Conservation (phyloP, 2,113 vertebrate genomes). For the Tenrec ecaudatus region DNA sequence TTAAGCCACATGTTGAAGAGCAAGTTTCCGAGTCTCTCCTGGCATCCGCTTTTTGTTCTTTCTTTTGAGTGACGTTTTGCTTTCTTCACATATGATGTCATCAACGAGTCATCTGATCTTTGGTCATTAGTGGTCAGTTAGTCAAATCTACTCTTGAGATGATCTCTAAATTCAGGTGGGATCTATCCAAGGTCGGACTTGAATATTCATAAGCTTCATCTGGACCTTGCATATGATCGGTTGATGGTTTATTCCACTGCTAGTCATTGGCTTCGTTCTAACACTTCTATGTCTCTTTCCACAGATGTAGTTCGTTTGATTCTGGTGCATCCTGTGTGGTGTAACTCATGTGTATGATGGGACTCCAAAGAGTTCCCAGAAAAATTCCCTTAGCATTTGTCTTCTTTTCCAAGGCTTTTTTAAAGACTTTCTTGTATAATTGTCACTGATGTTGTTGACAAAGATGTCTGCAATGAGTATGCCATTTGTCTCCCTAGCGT, state of each 20-base stretch:
- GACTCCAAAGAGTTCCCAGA: too few species aligned
- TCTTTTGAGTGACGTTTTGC: background rate
- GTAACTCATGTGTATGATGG: too few species aligned
- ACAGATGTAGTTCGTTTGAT: background rate
- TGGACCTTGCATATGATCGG: background rate
- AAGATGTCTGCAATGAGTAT: background rate
- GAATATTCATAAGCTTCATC: background rate
- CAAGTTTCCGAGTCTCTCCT: too few species aligned
- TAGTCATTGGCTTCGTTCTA: background rate
- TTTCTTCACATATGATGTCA: too few species aligned
- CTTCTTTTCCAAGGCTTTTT: background rate
- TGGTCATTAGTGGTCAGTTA: too few species aligned
- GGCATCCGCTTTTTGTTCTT: background rate
- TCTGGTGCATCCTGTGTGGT: too few species aligned
- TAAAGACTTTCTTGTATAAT: background rate
- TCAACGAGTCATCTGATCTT: too few species aligned
- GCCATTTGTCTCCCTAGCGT: background rate
- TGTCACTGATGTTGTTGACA: background rate
- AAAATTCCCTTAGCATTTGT: too few species aligned
- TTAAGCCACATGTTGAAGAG: too few species aligned
- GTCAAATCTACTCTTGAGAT: too few species aligned
- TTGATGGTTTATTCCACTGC: background rate
- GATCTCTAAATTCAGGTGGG: too few species aligned
- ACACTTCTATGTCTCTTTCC: background rate
- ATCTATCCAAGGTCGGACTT: too few species aligned